Base-by-base conservation (phyloP, 2,113 vertebrate species). In the Epinephelus fuscoguttatus region DNA sequence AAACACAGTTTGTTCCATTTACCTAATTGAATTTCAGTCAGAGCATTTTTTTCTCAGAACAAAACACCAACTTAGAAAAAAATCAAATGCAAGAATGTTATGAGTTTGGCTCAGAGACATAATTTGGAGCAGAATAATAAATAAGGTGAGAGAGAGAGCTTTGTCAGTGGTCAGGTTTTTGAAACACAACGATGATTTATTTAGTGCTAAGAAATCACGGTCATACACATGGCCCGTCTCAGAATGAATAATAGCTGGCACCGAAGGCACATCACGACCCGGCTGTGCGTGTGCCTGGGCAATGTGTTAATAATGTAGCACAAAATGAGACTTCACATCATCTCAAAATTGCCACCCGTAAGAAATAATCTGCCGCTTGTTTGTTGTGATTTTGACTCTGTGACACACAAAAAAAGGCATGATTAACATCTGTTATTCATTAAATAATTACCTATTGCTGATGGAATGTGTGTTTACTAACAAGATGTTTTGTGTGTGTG, bases 41-140 rank as follows among this genome's bases (percentile, higher is more conserved):
- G 52, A 72, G 50, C 19, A 17, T 55, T 19, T 55, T 80, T 52
- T 23, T 75, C 79, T 53, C 67, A 52, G 52, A 79, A 73, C 67
- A 56, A 81, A 84, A 84, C 63, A 73, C 12, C 15, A 82, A 77
- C 59, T 79, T 73, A 49, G 80, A 55, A 81, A 88, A 89, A 82
- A 88, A 80, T 70, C n/a, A 90, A 62, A 60, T 61, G 42, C 25
- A 12, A 45, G 14, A 75, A 66, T 55, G 49, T 78, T 76, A 74
- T 66, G 27, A 77, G 25, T 86, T 89, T 83, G 25, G 5, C 77
- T 86, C 52, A 53, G 42, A 81, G 72, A 64, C 53, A 87, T 84
- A 55, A 82, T 84, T 86, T 85, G 37, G 67, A 81, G 50, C n/a
- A 61, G 14, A 69, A 50, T 5, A 49, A 27, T 50, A 52, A 62